Conservation (phyloP, 1,140 invertebrate genomes). For the Drosophila azteca region DNA sequence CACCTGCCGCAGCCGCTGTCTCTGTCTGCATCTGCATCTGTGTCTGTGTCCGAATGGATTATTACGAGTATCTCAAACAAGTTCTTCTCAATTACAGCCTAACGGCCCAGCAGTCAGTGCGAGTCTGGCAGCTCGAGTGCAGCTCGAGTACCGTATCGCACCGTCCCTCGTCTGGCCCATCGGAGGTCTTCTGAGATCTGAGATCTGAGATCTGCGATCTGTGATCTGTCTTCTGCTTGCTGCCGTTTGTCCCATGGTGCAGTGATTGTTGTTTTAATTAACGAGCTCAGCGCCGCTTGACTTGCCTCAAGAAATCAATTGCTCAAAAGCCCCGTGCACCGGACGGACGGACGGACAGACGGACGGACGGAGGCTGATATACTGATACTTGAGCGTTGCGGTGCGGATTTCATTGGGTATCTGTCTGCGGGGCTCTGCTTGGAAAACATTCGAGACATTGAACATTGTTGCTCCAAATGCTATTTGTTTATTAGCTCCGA, state of each 20-base stretch:
- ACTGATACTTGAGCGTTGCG: conserved; percentile 33
- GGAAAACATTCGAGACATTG: conserved; percentile 16
- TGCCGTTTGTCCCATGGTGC: conserved; percentile 9
- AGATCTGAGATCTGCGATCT: conserved; percentile 19
- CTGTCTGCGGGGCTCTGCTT: conserved; percentile 13
- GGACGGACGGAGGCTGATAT: conserved; percentile 22
- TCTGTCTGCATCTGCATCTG: no score
- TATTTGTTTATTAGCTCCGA: conserved; percentile 43
- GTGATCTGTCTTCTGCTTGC: conserved; percentile 26
- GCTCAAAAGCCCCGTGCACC: conserved; percentile 19
- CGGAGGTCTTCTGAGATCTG: conserved; percentile 1
- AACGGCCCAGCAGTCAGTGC: no score
- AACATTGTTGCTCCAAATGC: conserved; percentile 34
- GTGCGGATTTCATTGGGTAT: conserved; percentile 33
- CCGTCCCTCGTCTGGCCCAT: neutral
- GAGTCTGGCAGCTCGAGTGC: no score
- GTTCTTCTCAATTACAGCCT: conserved; percentile 12
- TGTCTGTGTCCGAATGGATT: no score
- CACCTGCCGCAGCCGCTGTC: no score
- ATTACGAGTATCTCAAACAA: conserved; percentile 18
- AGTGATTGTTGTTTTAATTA: conserved; percentile 78
- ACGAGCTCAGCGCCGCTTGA: conserved; percentile 48
- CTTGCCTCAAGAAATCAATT: conserved; percentile 43
- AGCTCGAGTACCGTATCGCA: neutral
- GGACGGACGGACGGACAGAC: neutral